Conservation (phyloP, 2,888 invertebrate species). For the Rhagophthalmus giganteus region DNA sequence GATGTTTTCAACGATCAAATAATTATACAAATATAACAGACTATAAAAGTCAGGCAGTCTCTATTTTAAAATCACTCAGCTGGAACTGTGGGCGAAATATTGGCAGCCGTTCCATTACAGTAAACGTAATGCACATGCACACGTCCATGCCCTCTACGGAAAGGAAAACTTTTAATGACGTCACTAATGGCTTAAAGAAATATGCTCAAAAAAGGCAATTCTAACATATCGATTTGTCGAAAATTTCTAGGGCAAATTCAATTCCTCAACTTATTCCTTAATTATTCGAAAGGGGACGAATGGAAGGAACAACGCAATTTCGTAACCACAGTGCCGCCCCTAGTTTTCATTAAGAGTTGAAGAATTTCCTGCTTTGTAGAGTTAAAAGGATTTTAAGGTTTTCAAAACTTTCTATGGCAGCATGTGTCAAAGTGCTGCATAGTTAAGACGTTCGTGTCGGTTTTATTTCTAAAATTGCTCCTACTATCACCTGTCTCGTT, state of each 20-base stretch:
- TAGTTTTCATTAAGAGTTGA: slow-evolving; percentile 4
- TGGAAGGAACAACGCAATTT: background rate
- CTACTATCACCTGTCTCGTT: slow-evolving; percentile 25
- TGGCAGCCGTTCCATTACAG: slow-evolving; percentile 9
- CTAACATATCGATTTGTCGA: too few relatives aligned
- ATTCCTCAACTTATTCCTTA: background rate
- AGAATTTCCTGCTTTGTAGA: background rate
- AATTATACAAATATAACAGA: slow-evolving; percentile 9
- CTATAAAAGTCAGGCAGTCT: slow-evolving; percentile 18
- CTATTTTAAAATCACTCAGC: slow-evolving; percentile 22
- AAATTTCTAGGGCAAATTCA: background rate
- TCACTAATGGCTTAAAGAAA: too few relatives aligned
- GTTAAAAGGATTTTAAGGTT: slow-evolving; percentile 4
- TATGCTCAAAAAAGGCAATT: too few relatives aligned
- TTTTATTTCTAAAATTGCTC: slow-evolving; percentile 23
- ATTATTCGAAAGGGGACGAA: background rate
- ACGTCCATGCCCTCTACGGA: too few relatives aligned
- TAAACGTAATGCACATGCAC: background rate
- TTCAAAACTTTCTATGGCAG: slow-evolving; percentile 3
- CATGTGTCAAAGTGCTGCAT: slow-evolving; percentile 7
- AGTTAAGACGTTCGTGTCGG: slow-evolving; percentile 10
- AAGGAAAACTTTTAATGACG: too few relatives aligned
- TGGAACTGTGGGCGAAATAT: slow-evolving; percentile 13
- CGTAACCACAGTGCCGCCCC: background rate
- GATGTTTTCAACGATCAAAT: slow-evolving; percentile 11